These are phyloP conservation scores for Daktulosphaira vitifoliae DNA, from an alignment of 1,140 invertebrate species.

Conservation along the genomic window DNA sequence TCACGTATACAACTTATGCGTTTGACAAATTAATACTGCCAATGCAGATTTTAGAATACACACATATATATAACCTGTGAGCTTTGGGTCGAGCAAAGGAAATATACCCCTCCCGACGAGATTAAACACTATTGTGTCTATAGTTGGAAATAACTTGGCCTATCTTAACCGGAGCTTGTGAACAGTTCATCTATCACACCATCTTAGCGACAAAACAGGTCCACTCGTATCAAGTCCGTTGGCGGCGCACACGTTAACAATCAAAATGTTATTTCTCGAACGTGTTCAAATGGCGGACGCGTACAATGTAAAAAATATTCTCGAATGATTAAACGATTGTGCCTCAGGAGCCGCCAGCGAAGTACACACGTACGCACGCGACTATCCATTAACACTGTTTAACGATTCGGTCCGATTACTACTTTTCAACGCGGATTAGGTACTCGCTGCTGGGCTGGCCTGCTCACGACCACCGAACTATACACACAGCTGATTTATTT, in stretches of 20 bases:
- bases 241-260: background rate
- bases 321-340: conserved; percentile 23
- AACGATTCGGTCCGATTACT: conserved; percentile 14
- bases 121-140: too few relatives aligned
- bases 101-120: too few relatives aligned
- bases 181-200: conserved; percentile 6
- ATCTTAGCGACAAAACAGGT: background rate
- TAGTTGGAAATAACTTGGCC: too few relatives aligned
- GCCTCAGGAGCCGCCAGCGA: conserved; percentile 16
- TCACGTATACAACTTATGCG: too few relatives aligned
- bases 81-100: too few relatives aligned
- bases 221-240: background rate
- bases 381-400: conserved; percentile 29
- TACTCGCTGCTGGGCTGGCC: too few relatives aligned
- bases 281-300: background rate
- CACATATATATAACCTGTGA: too few relatives aligned
- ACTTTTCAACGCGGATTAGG: conserved; percentile 9
- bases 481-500: too few relatives aligned
- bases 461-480: too few relatives aligned
- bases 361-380: background rate
- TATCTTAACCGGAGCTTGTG: conserved; percentile 23
- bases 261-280: background rate
- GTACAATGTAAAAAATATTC: background rate
- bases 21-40: too few relatives aligned
- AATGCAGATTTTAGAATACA: too few relatives aligned